Percentiles rank a stretch among this genome's conserved stretches.
These are phyloP conservation scores for Trogon melanurus DNA, from an alignment of 2,113 vertebrate species.

Conservation along the genomic window DNA sequence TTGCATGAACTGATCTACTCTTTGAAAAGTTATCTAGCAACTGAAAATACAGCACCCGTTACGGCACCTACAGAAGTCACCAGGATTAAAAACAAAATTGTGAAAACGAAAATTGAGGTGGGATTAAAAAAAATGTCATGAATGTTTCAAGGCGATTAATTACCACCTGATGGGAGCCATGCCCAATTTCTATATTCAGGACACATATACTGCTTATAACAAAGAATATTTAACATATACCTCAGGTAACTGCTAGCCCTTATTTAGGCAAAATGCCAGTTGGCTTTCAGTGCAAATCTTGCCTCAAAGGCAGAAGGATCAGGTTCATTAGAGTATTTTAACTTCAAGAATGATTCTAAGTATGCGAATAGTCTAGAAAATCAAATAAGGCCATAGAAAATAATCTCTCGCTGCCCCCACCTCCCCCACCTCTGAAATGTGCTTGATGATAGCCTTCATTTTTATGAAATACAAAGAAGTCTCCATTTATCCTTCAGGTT, in stretches of 20 bases:
- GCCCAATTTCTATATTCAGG: constrained; percentile 5
- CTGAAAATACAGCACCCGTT: neutral
- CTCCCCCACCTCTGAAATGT: neutral
- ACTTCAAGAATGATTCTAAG: constrained; percentile 53
- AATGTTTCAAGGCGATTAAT: constrained; percentile 47
- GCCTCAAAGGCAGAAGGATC: constrained; percentile 22
- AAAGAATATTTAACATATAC: constrained; percentile 20
- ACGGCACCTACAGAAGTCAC: neutral
- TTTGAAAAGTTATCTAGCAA: constrained; percentile 1
- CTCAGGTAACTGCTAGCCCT: constrained; percentile 32
- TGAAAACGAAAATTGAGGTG: neutral
- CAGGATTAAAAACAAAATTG: neutral
- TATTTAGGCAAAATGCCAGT: constrained; percentile 36
- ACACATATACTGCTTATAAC: constrained; percentile 49
- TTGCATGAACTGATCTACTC: neutral
- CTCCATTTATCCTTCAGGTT: constrained; percentile 78
- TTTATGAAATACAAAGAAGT: constrained; percentile 71
- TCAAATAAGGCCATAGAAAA: constrained; percentile 17
- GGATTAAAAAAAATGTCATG: neutral
- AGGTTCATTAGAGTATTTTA: constrained; percentile 28
- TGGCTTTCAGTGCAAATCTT: constrained; percentile 7
- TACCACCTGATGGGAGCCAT: constrained; percentile 27
- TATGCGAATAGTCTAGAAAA: constrained; percentile 33
- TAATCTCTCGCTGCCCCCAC: neutral
- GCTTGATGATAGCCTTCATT: constrained; percentile 67